Conservation (phyloP, 2,113 vertebrate species). For the Pseudopipra pipra region DNA sequence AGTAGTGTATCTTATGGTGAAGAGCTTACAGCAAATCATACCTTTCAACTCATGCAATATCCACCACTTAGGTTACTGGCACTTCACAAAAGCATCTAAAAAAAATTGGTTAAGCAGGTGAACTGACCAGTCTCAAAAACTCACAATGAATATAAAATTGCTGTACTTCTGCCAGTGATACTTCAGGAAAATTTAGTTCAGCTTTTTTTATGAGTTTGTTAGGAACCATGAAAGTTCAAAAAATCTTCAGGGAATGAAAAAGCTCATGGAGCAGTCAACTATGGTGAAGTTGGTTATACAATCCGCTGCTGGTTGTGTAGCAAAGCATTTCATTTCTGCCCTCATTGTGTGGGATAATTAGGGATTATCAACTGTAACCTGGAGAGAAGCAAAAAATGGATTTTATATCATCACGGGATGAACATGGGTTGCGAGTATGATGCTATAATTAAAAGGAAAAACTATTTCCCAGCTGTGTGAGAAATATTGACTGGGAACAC, state of each 20-base stretch:
- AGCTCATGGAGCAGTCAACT: not conserved
- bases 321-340: not conserved
- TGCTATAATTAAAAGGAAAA: not conserved
- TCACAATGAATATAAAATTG: not conserved
- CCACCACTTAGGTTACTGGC: not conserved
- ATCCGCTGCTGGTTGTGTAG: not conserved
- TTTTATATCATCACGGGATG: not conserved
- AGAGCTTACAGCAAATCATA: not conserved
- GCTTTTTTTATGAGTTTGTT: not conserved
- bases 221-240: not conserved
- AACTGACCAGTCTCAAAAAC: not conserved
- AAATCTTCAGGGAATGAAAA: not conserved
- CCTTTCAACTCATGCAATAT: not conserved
- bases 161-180: not conserved
- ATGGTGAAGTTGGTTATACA: not conserved
- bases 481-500: not conserved
- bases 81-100: not conserved
- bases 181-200: not conserved
- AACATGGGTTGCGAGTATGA: not conserved
- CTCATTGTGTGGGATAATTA: not conserved
- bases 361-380: not conserved
- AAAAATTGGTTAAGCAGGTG: not conserved
- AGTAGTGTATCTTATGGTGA: not conserved
- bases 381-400: not conserved
- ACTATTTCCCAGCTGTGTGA: not conserved